Evolutionary conservation across 2,797 vertebrate genomes (phyloP).

Genomic region (Gambelia wislizenii): DNA sequence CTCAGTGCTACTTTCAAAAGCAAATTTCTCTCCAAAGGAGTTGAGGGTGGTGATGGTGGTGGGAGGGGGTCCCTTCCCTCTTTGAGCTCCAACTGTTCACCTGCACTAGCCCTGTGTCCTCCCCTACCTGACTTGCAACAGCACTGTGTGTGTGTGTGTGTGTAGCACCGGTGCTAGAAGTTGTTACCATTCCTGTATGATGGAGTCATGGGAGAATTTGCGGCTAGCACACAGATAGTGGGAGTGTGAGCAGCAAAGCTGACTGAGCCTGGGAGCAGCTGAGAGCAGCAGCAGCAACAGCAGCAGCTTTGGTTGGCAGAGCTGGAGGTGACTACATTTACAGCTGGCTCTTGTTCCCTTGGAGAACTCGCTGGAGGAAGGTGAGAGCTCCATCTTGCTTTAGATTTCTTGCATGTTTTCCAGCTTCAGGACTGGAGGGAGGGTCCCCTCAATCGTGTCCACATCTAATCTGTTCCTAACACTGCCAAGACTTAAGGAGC

Average conservation of each 20-base stretch:
- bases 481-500: not conserved
- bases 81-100: constrained; percentile 43
- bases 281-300: constrained; percentile 69
- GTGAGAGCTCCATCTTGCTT: constrained; percentile 52
- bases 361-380: constrained; percentile 46
- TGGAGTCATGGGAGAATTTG: constrained; percentile 74
- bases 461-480: not conserved
- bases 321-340: constrained; percentile 31
- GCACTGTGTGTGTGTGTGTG: not conserved
- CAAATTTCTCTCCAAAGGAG: constrained; percentile 29
- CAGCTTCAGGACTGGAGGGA: not conserved
- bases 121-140: constrained; percentile 68
- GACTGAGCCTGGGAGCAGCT: constrained; percentile 58
- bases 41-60: not conserved
- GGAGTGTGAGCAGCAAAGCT: constrained; percentile 80
- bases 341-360: constrained; percentile 29
- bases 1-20: constrained; percentile 28
- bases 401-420: not conserved
- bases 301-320: constrained; percentile 28
- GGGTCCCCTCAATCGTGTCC: not conserved
- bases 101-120: constrained; percentile 68
- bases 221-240: constrained; percentile 56
- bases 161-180: constrained; percentile 31
- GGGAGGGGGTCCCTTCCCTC: not conserved
- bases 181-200: constrained; percentile 73